Base-by-base conservation (phyloP, 2,113 vertebrate genomes). In the Herpetotheres cachinnans region DNA sequence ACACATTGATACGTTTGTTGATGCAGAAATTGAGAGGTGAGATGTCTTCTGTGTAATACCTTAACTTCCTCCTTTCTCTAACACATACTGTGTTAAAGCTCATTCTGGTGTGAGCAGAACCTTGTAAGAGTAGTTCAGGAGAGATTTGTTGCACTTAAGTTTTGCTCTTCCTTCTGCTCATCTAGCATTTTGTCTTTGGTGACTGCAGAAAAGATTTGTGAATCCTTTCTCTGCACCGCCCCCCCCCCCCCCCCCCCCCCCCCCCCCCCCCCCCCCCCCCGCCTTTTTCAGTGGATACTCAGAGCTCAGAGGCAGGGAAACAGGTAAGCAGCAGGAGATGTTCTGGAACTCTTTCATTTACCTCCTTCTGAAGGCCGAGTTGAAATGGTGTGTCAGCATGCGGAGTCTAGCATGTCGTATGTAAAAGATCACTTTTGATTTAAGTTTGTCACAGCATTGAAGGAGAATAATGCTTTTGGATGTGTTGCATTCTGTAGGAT, bases 161-260 rank as follows among this genome's bases (percentile, higher is more conserved):
- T 80, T 61, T 72, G 26, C 6, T 58, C 56, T 70, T 61, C 44
- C 7, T 18, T 63, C 34, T 16, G 11, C 58, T 82, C 8, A 2
- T 15, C 6, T 10, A 3, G 26, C 2, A 1, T 47, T 65, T 50
- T 55, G 30, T 15, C 9, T 66, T 72, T 24, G 32, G 25, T n/a
- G 56, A 38, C 34, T 46, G 38, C 7, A 46, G 71, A 30, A 65
- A 30, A 71, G 44, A 11, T 59, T 56, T 34, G 13, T 36, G 55
- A 77, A 32, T 27, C 9, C 6, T 2, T 2, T 2, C n/a, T n/a
- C n/a, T n/a, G n/a, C n/a, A n/a, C n/a, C n/a, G n/a, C 3, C 3
- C 6, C 13, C 4, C 6, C 14, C 2, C 0, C 3, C 3, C 6
- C 3, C 3, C 6, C 13, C 4, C 6, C 14, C 2, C 0, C 3